Evolutionary conservation across 1,140 invertebrate species (phyloP).

Genomic region (Tenebrio molitor): DNA sequence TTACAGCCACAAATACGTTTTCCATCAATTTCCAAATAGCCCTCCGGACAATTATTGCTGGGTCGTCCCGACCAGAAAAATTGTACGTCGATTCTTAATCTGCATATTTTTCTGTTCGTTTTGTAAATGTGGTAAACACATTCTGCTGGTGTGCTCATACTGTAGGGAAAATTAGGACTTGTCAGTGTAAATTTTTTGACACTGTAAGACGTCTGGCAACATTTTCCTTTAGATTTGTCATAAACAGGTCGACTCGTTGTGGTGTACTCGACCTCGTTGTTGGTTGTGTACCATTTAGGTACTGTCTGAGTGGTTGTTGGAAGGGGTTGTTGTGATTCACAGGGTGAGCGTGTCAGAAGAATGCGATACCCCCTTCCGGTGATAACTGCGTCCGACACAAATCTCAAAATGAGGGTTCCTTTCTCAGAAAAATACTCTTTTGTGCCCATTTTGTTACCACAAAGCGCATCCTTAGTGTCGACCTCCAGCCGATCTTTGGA

Average conservation of each 20-base stretch:
- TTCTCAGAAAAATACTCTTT: conserved; percentile 68
- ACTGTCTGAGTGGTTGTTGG: conserved; percentile 41
- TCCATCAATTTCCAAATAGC: conserved; percentile 71
- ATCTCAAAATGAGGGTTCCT: conserved; percentile 62
- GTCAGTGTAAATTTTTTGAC: conserved; percentile 68
- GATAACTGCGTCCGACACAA: conserved; percentile 50
- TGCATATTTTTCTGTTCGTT: conserved; percentile 67
- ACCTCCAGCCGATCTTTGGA: conserved; percentile 68
- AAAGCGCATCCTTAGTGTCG: conserved; percentile 65
- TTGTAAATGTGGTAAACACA: conserved; percentile 70
- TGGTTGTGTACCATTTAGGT: conserved; percentile 19
- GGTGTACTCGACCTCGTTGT: conserved; percentile 52
- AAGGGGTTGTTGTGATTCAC: conserved; percentile 44
- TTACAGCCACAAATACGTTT: conserved; percentile 72
- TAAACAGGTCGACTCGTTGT: background rate
- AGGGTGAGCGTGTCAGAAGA: conserved; percentile 68
- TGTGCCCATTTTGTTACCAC: conserved; percentile 67
- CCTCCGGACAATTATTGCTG: conserved; percentile 66
- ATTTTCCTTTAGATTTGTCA: conserved; percentile 47
- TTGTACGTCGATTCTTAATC: conserved; percentile 69
- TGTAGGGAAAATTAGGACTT: conserved; percentile 72
- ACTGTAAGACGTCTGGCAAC: conserved; percentile 67
- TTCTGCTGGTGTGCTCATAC: conserved; percentile 60
- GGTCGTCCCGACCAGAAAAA: conserved; percentile 70
- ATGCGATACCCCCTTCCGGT: conserved; percentile 69